phyloP scores from a whole-genome alignment of 2,888 invertebrate species.

The Xylocampa areola region DNA sequence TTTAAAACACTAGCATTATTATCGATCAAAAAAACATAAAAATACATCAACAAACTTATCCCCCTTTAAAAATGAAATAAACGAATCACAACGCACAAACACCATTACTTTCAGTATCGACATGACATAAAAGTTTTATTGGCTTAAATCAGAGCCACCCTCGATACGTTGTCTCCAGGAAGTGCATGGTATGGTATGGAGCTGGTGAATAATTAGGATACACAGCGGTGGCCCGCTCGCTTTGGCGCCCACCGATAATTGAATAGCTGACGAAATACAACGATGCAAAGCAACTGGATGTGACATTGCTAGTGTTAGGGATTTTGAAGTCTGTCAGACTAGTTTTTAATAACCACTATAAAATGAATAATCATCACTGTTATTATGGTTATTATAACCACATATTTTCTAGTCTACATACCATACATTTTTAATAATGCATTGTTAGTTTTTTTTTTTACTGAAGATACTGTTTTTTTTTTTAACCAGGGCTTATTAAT shows the following conservation, averaged over 20 bases:
- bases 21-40: slow-evolving; percentile 29
- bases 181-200: slow-evolving; percentile 41
- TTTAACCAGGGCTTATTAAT: too few relatives aligned
- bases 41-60: slow-evolving; percentile 27
- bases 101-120: slow-evolving; percentile 50
- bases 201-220: slow-evolving; percentile 60
- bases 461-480: too few relatives aligned
- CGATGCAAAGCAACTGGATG: slow-evolving; percentile 14
- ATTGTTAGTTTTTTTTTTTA: too few relatives aligned
- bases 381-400: too few relatives aligned
- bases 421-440: too few relatives aligned
- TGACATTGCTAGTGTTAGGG: not conserved
- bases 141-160: slow-evolving; percentile 52
- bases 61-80: slow-evolving; percentile 39
- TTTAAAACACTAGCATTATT: slow-evolving; percentile 5
- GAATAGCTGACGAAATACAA: slow-evolving; percentile 56
- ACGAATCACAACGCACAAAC: slow-evolving; percentile 51
- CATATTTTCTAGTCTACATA: too few relatives aligned
- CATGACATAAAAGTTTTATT: slow-evolving; percentile 53
- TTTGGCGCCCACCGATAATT: slow-evolving; percentile 62
- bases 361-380: too few relatives aligned
- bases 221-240: slow-evolving; percentile 53
- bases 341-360: too few relatives aligned
- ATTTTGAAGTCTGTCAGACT: too few relatives aligned
- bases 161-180: slow-evolving; percentile 36